phyloP scores from a whole-genome alignment of 2,113 vertebrate genomes.

The Athene cunicularia region DNA sequence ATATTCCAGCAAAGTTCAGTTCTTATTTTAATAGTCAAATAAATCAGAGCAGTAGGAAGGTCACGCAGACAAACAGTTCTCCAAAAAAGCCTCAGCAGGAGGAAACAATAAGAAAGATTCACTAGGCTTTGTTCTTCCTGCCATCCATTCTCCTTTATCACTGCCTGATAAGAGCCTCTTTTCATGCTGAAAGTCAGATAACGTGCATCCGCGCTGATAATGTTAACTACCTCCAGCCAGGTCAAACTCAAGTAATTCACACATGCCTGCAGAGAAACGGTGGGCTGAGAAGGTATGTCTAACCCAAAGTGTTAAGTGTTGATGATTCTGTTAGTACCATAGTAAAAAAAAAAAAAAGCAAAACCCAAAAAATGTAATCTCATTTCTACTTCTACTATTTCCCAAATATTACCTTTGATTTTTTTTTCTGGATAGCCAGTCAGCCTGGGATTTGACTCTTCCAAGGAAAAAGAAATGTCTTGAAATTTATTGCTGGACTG shows the following conservation, averaged over 20 bases:
- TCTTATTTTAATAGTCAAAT: conserved; percentile 43
- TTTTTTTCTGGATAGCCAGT: background rate
- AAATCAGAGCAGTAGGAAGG: conserved; percentile 22
- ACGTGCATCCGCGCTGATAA: background rate
- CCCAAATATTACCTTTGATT: background rate
- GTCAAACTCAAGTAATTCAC: background rate
- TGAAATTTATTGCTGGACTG: background rate
- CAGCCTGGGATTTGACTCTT: background rate
- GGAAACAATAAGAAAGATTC: background rate
- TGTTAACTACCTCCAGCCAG: conserved; percentile 11
- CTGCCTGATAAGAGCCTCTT: conserved; percentile 7
- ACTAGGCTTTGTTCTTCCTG: conserved; percentile 10
- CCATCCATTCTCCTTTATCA: background rate
- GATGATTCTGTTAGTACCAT: background rate
- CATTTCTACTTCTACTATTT: background rate
- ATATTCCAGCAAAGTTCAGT: background rate
- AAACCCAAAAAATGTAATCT: background rate
- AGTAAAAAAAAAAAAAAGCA: background rate
- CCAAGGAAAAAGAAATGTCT: background rate
- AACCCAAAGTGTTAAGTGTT: background rate
- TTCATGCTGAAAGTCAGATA: conserved; percentile 32
- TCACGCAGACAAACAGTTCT: background rate
- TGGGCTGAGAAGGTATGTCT: background rate
- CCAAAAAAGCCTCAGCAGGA: background rate
- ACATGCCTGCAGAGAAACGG: accelerated